These are phyloP conservation scores for Alosa sapidissima DNA, from an alignment of 2,797 vertebrate genomes.

Conservation along the genomic window DNA sequence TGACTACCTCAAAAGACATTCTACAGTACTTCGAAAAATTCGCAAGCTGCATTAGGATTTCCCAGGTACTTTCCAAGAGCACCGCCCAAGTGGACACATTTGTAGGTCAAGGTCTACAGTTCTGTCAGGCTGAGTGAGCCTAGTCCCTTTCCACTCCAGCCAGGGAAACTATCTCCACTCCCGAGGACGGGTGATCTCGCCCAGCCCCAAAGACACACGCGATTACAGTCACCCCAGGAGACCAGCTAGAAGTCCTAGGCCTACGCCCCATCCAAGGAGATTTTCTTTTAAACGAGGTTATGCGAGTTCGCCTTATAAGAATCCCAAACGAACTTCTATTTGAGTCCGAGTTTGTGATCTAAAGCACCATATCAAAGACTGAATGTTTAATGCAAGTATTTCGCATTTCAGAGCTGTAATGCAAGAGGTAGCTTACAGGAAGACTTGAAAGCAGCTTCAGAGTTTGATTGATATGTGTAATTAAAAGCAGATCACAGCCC, in stretches of 20 bases:
- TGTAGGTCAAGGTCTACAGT: background rate
- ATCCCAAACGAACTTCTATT: background rate
- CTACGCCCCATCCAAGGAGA: background rate
- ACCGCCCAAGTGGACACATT: slow-evolving; percentile 9
- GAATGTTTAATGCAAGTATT: background rate
- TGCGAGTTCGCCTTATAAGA: background rate
- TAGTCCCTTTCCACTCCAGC: background rate
- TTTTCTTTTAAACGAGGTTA: background rate
- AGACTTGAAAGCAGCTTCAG: background rate
- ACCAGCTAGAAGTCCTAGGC: background rate
- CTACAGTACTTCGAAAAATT: background rate
- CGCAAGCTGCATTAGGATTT: background rate
- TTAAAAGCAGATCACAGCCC: background rate
- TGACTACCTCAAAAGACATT: background rate
- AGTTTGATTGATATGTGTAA: background rate
- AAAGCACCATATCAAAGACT: background rate
- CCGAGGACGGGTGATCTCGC: background rate
- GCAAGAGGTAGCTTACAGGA: background rate
- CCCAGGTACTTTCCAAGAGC: slow-evolving; percentile 19
- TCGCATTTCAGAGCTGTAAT: background rate
- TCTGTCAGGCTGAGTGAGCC: background rate
- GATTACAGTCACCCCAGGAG: background rate
- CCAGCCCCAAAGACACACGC: background rate
- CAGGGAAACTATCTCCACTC: background rate
- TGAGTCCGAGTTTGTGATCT: background rate